A percentile compares a stretch with the other conserved stretches of the same genome.
Conservation (phyloP, 2,113 vertebrate genomes). For the Arizona elegans region DNA sequence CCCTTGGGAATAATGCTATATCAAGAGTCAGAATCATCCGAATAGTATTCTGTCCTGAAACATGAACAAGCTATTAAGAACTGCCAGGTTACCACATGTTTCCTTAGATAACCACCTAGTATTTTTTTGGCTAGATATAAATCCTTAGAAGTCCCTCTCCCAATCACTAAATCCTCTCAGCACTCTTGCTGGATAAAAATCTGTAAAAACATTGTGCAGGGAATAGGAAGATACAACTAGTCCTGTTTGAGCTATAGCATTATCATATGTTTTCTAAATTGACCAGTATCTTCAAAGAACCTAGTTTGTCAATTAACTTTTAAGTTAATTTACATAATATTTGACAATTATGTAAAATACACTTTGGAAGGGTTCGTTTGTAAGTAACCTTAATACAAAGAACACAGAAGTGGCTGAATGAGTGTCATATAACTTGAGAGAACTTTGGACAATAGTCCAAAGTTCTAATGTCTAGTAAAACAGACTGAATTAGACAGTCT, state of each 20-base stretch:
- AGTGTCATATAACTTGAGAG: fast-evolving
- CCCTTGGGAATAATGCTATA: not conserved
- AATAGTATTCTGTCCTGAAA: not conserved
- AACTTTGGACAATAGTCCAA: fast-evolving
- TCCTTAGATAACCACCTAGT: not conserved
- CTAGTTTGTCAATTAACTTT: not conserved
- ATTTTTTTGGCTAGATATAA: not conserved
- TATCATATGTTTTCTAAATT: not conserved
- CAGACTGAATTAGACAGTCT: not conserved
- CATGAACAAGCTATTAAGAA: not conserved
- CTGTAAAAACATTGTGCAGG: not conserved
- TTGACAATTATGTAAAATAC: not conserved
- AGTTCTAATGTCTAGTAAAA: not conserved
- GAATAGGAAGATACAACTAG: not conserved
- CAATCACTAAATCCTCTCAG: not conserved
- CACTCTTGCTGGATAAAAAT: not conserved
- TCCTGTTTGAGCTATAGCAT: not conserved
- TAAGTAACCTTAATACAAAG: not conserved
- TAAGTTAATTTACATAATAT: not conserved
- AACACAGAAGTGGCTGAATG: not conserved
- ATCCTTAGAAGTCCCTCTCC: not conserved
- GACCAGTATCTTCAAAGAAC: not conserved
- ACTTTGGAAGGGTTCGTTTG: not conserved
- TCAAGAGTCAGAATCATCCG: not conserved
- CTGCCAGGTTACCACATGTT: not conserved